Base-by-base conservation (phyloP, 2,888 invertebrate genomes). In the Ornithoptera alexandrae region DNA sequence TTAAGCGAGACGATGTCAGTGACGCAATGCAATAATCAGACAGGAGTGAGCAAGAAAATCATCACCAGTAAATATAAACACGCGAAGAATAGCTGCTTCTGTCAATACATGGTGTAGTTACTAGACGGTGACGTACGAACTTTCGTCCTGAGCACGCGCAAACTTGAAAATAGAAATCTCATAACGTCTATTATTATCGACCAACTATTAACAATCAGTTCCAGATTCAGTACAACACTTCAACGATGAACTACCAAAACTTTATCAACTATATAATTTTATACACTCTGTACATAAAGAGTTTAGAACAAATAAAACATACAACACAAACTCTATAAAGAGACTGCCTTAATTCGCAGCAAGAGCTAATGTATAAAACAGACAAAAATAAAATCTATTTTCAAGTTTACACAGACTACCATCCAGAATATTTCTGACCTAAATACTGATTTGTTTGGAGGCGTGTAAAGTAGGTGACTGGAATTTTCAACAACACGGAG, bases 341-440 rank as follows among this genome's bases (percentile, higher is more conserved):
- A 79, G 74, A 80, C 77, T 77, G 72, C 69, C 71, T 66, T 60
- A 69, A 66, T 69, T 62, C 60, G 69, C 75, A 22, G 57, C 42
- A 39, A 67, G 53, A 69, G 60, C 80, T 82, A 79, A 83, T 81
- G 79, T 81, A 79, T 79, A 79, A 73, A 69, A 71, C 70, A 30
- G 72, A 82, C 85, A 83, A 81, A 85, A 84, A 83, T 88, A 89
- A 77, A 86, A 79, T 89, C 88, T 89, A 89, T 91, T 89, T 89
- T 89, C 88, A 89, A 90, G 88, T 90, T 89, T 88, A 90, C 84
- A 79, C 82, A 81, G 79, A 65, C 80, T 82, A 79, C 78, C 78
- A 81, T 84, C 84, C 81, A 79, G 81, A 82, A 83, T 81, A 77
- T 79, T 72, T 80, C 78, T 87, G 90, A 90, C 90, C 91, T 82